phyloP scores from a whole-genome alignment of 30 jellyfish, hydroid and myxozoan species.

The Clytia hemisphaerica region DNA sequence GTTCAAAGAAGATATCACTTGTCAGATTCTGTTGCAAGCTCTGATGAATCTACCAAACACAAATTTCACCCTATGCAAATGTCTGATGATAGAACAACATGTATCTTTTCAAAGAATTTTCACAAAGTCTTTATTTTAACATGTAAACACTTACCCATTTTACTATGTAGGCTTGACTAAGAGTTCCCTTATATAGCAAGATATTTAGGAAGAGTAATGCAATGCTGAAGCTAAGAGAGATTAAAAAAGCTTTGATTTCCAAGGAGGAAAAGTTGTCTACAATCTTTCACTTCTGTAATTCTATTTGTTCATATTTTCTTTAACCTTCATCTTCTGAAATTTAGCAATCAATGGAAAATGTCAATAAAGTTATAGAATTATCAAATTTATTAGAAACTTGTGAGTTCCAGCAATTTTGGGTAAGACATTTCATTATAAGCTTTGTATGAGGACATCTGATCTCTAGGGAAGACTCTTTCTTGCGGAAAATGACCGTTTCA shows the following conservation, averaged over 20 bases:
- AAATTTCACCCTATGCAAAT: constrained; percentile 72
- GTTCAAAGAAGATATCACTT: constrained; percentile 84
- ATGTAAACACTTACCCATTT: neutral
- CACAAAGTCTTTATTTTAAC: neutral
- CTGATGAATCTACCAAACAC: constrained; percentile 91
- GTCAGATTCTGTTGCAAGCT: constrained; percentile 82
- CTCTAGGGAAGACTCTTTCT: too few species aligned
- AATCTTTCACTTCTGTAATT: too few species aligned
- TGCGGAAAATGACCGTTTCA: too few species aligned
- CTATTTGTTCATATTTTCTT: neutral
- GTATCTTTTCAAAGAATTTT: constrained; percentile 38
- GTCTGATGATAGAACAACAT: constrained; percentile 77
- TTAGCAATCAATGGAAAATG: constrained; percentile 46
- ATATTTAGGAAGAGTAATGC: too few species aligned
- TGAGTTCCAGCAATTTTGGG: constrained; percentile 87
- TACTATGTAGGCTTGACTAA: too few species aligned
- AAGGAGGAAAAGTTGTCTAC: too few species aligned
- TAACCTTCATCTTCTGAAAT: neutral
- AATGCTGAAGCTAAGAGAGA: too few species aligned
- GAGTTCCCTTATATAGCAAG: too few species aligned
- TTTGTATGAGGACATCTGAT: neutral
- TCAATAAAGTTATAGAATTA: constrained; percentile 66
- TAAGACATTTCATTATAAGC: too few species aligned
- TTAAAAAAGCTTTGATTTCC: too few species aligned
- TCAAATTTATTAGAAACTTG: constrained; percentile 76